Percentiles rank a stretch among this genome's conserved stretches.
phyloP scores from a whole-genome alignment of 2,113 vertebrate species.

The Grus americana region DNA sequence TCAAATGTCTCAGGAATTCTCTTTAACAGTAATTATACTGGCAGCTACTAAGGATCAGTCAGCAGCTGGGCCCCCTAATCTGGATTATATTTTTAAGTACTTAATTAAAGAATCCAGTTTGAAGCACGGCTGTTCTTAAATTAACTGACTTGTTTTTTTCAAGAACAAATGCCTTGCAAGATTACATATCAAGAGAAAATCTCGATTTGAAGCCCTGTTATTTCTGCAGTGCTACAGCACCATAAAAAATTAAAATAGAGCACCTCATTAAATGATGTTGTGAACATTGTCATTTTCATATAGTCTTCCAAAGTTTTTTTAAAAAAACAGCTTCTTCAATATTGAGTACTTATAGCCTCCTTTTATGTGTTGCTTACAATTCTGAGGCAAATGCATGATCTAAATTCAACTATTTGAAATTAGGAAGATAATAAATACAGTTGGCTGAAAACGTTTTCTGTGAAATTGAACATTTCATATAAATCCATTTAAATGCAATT shows the following conservation, averaged over 20 bases:
- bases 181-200: neutral
- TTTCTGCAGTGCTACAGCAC: neutral
- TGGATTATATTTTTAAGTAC: neutral
- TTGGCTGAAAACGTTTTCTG: neutral
- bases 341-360: neutral
- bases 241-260: neutral
- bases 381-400: neutral
- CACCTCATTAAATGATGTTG: neutral
- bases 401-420: neutral
- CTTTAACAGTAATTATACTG: neutral
- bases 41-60: neutral
- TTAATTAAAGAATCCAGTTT: neutral
- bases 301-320: neutral
- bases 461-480: neutral
- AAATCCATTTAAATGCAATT: neutral
- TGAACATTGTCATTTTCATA: neutral
- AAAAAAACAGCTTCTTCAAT: neutral
- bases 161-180: neutral
- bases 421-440: neutral
- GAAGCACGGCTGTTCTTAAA: neutral
- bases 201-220: neutral
- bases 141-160: neutral
- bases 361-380: neutral
- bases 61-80: neutral
- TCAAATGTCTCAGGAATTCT: neutral